Conservation (phyloP, 2,888 invertebrate species). For the Sarcophaga caerulescens region DNA sequence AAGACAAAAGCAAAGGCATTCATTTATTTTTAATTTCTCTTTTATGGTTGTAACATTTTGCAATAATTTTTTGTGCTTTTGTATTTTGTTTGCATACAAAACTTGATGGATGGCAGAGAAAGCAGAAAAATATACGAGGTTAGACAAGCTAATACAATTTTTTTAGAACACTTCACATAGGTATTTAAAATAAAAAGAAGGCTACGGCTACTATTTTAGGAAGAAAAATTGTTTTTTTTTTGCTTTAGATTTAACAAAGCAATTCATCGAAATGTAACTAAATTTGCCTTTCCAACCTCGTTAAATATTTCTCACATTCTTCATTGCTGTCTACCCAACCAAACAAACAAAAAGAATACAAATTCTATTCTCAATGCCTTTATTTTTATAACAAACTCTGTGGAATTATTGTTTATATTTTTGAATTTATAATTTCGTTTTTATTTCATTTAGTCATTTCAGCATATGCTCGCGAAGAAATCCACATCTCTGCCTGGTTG, state of each 20-base stretch:
- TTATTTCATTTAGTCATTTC: neutral
- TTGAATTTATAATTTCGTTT: neutral
- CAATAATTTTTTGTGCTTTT: constrained; percentile 3
- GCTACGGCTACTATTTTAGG: no score
- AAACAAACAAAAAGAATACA: neutral
- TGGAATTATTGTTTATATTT: constrained; percentile 11
- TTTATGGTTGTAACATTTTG: neutral
- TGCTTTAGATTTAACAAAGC: no score
- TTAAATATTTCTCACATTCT: neutral
- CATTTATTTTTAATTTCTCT: neutral
- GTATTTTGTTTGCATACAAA: neutral
- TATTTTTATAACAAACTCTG: neutral
- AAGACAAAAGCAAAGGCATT: neutral
- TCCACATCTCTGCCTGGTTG: neutral
- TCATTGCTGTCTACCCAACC: neutral
- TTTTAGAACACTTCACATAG: no score
- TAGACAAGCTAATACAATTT: no score
- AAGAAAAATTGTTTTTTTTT: no score
- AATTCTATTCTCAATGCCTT: neutral
- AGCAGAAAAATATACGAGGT: neutral
- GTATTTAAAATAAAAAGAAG: no score
- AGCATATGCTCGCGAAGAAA: constrained; percentile 4
- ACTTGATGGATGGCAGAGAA: neutral
- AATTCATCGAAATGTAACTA: neutral
- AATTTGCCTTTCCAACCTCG: neutral